These are phyloP conservation scores for Phylloscopus collybita DNA, from an alignment of 2,797 vertebrate species.

Conservation along the genomic window DNA sequence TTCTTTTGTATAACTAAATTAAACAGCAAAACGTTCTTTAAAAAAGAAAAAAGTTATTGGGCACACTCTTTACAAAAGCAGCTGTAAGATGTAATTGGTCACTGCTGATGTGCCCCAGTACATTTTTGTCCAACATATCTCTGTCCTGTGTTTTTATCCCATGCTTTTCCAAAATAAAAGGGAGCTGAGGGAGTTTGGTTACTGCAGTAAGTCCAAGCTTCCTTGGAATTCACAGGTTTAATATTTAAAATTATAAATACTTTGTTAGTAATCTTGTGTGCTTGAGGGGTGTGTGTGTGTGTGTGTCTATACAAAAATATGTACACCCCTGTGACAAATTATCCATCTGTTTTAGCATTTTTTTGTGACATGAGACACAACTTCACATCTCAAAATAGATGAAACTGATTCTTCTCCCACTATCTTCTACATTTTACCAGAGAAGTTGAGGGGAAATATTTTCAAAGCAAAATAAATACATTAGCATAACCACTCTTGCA, in stretches of 20 bases:
- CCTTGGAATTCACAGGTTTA: not conserved
- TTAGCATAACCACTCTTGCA: not conserved
- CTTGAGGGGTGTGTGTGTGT: not conserved
- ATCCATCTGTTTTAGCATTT: conserved; percentile 17
- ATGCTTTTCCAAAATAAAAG: not conserved
- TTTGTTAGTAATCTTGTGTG: not conserved
- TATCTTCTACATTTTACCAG: not conserved
- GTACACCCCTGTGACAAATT: not conserved
- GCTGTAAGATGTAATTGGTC: not conserved
- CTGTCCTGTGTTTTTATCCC: not conserved
- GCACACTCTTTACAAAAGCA: not conserved
- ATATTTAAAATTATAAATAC: conserved; percentile 22
- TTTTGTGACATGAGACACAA: conserved; percentile 37
- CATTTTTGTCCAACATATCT: not conserved
- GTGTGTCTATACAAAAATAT: not conserved
- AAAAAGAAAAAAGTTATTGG: not conserved
- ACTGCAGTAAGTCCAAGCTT: not conserved
- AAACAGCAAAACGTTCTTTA: not conserved
- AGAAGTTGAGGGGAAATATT: not conserved
- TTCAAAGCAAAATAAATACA: not conserved
- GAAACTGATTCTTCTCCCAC: not conserved
- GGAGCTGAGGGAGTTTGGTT: not conserved
- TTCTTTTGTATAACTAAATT: not conserved
- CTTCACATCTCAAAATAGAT: conserved; percentile 15
- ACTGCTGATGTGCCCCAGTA: rapidly evolving